phyloP scores from a whole-genome alignment of 92 coral and sea anemone species.

The Porites divaricata region DNA sequence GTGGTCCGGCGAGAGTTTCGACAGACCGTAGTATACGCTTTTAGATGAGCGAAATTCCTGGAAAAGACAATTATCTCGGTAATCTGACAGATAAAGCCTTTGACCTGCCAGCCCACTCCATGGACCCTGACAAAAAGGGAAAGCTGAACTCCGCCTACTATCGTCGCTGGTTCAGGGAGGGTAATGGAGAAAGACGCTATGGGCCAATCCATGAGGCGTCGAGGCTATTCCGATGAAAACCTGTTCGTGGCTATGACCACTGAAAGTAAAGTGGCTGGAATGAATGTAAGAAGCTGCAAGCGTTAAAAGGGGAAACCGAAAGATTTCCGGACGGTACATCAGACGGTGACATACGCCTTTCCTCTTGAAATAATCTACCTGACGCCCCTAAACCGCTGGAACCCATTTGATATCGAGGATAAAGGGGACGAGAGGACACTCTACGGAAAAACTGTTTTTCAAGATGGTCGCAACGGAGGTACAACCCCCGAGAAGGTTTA shows the following conservation, averaged over 20 bases:
- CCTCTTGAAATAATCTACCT: constrained; percentile 90
- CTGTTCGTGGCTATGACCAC: constrained; percentile 93
- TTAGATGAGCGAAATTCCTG: constrained; percentile 79
- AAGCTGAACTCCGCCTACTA: constrained; percentile 76
- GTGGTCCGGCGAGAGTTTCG: constrained; percentile 41
- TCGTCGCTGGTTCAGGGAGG: constrained; percentile 89
- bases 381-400: constrained; percentile 92
- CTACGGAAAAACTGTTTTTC: constrained; percentile 73
- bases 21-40: constrained; percentile 26
- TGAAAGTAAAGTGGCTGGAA: constrained; percentile 86
- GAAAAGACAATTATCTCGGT: constrained; percentile 27
- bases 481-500: constrained; percentile 63
- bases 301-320: constrained; percentile 20
- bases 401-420: constrained; percentile 78
- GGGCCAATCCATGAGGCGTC: constrained; percentile 85
- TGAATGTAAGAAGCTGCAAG: constrained; percentile 65
- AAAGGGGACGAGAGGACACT: constrained; percentile 61
- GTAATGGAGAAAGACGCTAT: constrained; percentile 82
- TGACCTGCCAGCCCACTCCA: constrained; percentile 64
- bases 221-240: constrained; percentile 85
- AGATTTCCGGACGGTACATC: constrained; percentile 39
- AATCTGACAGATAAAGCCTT: constrained; percentile 79
- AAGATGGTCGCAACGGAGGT: constrained; percentile 75
- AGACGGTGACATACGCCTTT: constrained; percentile 87
- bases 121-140: constrained; percentile 65